Evolutionary conservation across 1,140 invertebrate species (phyloP).

Genomic region (Drosophila ogumai): DNA sequence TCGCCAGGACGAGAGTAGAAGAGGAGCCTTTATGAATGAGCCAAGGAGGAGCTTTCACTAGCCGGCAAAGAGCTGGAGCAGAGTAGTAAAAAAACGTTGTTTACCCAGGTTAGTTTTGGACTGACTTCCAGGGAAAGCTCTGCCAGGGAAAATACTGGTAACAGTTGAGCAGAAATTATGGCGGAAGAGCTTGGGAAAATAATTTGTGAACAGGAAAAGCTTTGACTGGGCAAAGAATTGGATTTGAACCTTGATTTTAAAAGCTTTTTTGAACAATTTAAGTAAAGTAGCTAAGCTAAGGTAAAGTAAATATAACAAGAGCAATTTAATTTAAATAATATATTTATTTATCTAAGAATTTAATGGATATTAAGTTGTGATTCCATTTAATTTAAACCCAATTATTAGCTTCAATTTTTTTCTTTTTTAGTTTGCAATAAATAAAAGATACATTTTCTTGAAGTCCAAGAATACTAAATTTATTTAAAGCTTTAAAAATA

Average conservation of each 20-base stretch:
- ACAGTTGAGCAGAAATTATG: constrained; percentile 43
- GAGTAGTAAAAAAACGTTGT: constrained; percentile 47
- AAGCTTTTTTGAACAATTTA: neutral
- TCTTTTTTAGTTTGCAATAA: too few species aligned
- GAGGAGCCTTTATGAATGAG: constrained; percentile 57
- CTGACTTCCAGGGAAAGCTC: constrained; percentile 51
- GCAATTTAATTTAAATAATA: too few species aligned
- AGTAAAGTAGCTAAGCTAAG: neutral
- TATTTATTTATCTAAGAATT: neutral
- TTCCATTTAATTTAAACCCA: neutral
- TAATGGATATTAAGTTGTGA: neutral
- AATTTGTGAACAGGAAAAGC: constrained; percentile 12
- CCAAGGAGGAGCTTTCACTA: constrained; percentile 42
- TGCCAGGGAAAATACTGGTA: constrained; percentile 49
- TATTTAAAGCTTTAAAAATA: neutral
- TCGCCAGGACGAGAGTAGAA: constrained; percentile 19
- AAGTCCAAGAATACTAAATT: neutral
- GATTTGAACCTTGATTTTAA: neutral
- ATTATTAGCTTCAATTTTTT: too few species aligned
- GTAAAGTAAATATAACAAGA: neutral
- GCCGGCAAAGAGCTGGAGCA: constrained; percentile 35
- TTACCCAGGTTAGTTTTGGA: constrained; percentile 42
- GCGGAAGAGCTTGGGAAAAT: constrained; percentile 30
- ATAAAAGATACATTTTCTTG: neutral
- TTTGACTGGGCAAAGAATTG: neutral